Conservation (phyloP, 2,888 invertebrate genomes). For the Sarcophaga subvicina region DNA sequence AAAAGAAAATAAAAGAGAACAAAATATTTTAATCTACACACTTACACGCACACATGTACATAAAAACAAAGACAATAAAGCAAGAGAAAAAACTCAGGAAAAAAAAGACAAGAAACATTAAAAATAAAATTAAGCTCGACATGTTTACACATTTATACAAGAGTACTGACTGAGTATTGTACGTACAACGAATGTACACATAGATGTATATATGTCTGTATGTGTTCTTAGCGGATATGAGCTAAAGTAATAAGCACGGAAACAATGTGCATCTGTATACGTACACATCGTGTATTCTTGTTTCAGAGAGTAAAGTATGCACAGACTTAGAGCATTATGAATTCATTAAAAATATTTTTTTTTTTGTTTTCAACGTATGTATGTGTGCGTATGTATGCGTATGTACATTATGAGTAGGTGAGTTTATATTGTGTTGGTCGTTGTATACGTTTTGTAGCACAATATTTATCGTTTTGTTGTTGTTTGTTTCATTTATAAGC, state of each 20-base stretch:
- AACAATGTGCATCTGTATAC: background rate
- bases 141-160: too few relatives aligned
- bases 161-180: too few relatives aligned
- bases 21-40: background rate
- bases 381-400: background rate
- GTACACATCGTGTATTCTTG: background rate
- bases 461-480: too few relatives aligned
- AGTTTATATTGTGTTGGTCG: conserved; percentile 13
- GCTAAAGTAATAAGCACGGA: background rate
- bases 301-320: background rate
- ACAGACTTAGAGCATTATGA: conserved; percentile 40
- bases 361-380: background rate
- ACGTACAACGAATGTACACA: background rate
- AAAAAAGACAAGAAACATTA: background rate
- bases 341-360: conserved; percentile 38
- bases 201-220: background rate
- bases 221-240: conserved; percentile 8
- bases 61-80: too few relatives aligned
- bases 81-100: background rate
- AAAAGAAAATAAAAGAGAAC: background rate
- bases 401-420: background rate
- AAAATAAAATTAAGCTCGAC: too few relatives aligned
- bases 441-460: background rate
- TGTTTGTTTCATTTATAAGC: too few relatives aligned
- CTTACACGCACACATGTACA: background rate